Base-by-base conservation (phyloP, 2,113 vertebrate species). In the Acanthochromis polyacanthus region DNA sequence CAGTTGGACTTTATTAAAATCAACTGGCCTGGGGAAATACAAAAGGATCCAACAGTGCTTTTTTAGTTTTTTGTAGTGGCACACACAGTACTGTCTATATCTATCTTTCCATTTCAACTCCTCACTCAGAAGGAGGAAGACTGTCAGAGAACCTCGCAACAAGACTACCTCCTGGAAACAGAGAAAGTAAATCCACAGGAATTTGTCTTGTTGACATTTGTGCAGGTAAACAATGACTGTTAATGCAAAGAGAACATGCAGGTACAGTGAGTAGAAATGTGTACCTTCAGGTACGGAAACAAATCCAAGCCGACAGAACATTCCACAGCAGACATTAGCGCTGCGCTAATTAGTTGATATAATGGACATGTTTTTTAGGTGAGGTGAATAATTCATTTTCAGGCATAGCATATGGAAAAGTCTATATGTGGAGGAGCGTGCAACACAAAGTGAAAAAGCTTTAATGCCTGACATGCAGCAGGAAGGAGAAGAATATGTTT, bases 1-100 rank as follows among this genome's bases (percentile, higher is more conserved):
- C 84, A 85, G 83, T 58, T 56, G 57, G 78, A 78, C 84, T 85
- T 91, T 88, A 89, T 87, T 75, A 86, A 88, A 91, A 87, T 79
- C 84, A 83, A 87, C 83, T 72, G 76, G 87, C 88, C 85, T 55
- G 69, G 53, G 81, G 91, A 86, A 87, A 83, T 45, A 87, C 79
- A 71, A 75, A 81, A 82, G 46, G 68, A 86, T 78, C 75, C 84
- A 86, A 71, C 83, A 25, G 69, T 60, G 64, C 61, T 58, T 78
- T 75, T 72, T 63, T 25, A 12, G 51, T 45, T 67, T 68, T 64
- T 65, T 81, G 56, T 58, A 46, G 50, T 51, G 30, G 71, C 63
- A 43, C 46, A 65, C 57, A 70, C 75, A 83, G 61, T 10, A n/a
- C 60, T 14, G 61, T 36, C 78, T 66, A 55, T 59, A 69, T 80